Evolutionary conservation across 2,888 invertebrate genomes (phyloP).

Genomic region (Polydesmus complanatus): DNA sequence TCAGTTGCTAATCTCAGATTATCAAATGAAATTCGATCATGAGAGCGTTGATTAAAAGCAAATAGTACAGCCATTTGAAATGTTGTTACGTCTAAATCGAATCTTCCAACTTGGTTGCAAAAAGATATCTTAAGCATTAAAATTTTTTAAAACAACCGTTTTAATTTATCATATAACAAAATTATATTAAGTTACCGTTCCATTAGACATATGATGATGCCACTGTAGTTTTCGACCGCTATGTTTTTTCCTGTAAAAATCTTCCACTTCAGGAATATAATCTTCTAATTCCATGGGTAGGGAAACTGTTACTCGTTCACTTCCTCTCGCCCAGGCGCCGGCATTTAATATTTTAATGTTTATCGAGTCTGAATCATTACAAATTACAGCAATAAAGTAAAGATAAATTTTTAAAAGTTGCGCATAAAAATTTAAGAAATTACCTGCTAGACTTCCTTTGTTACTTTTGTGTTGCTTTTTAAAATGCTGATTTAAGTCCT

Average conservation of each 20-base stretch:
- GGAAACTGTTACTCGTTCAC: constrained; percentile 87
- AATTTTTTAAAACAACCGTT: not conserved
- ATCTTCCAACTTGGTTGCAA: constrained; percentile 77
- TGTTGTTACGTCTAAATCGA: constrained; percentile 96
- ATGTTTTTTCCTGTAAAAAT: constrained; percentile 95
- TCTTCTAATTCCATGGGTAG: constrained; percentile 95
- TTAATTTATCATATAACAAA: constrained; percentile 12
- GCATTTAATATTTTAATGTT: constrained; percentile 98
- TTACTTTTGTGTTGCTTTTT: constrained; percentile 57
- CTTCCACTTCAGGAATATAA: constrained; percentile 97
- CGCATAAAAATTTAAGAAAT: too few species aligned
- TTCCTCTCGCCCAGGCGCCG: constrained; percentile 93
- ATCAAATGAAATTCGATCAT: constrained; percentile 89
- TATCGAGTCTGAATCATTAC: constrained; percentile 47
- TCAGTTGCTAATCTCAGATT: constrained; percentile 92
- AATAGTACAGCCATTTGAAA: constrained; percentile 99
- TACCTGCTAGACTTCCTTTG: constrained; percentile 43
- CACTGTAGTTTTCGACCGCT: constrained; percentile 94
- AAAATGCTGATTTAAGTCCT: constrained; percentile 90
- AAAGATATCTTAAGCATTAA: constrained; percentile 59
- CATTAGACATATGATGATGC: constrained; percentile 99
- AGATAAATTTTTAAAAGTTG: not conserved
- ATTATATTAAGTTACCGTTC: constrained; percentile 48
- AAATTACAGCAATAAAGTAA: too few species aligned
- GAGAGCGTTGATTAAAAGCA: constrained; percentile 94